Percentiles rank a stretch among this genome's conserved stretches.
Conservation (phyloP, 2,113 vertebrate species). For the Neoarius graeffei region DNA sequence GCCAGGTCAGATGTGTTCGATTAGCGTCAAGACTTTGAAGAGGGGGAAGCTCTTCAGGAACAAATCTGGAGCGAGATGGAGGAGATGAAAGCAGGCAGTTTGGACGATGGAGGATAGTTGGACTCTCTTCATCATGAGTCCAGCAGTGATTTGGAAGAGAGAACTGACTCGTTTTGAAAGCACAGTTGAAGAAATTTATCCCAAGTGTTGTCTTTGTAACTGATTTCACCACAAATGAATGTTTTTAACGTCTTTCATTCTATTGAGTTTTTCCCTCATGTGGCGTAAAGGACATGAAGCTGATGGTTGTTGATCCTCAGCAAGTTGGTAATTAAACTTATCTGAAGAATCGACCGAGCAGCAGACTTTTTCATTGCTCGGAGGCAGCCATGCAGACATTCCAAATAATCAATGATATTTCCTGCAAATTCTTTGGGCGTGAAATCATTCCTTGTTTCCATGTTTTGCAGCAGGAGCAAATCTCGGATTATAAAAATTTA, state of each 20-base stretch:
- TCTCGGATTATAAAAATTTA: not conserved
- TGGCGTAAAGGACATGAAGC: not conserved
- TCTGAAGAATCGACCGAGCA: not conserved
- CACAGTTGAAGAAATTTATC: not conserved
- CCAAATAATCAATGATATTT: not conserved
- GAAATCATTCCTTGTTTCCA: not conserved
- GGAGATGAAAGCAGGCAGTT: slow-evolving; percentile 18
- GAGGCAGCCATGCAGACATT: not conserved
- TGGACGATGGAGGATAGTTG: not conserved
- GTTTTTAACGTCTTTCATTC: not conserved
- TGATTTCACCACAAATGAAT: not conserved
- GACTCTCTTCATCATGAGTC: not conserved
- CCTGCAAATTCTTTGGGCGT: not conserved
- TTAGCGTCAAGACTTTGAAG: slow-evolving; percentile 20
- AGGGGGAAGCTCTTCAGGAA: not conserved
- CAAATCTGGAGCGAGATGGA: not conserved
- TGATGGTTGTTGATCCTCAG: not conserved
- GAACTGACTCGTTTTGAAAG: not conserved
- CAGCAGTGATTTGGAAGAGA: not conserved
- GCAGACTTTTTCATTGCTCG: not conserved
- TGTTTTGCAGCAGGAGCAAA: not conserved
- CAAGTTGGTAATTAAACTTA: slow-evolving; percentile 3
- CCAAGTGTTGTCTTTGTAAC: not conserved
- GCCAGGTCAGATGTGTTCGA: slow-evolving; percentile 29
- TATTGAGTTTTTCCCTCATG: not conserved